phyloP scores from a whole-genome alignment of 2,797 vertebrate genomes.

The Rhadinocentrus ornatus region DNA sequence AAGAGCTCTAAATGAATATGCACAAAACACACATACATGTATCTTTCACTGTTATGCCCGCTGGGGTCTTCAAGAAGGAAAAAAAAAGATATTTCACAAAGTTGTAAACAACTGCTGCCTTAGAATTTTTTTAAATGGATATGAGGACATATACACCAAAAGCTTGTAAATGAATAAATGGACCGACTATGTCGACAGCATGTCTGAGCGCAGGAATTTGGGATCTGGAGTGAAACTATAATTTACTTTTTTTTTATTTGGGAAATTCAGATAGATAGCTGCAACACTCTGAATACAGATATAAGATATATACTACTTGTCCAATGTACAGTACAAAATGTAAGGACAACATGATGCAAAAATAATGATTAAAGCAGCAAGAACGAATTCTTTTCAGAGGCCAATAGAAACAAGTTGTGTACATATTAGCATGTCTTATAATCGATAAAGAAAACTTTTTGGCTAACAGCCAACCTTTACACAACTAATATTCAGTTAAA shows the following conservation, averaged over 20 bases:
- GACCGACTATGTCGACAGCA: not conserved
- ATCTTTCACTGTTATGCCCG: constrained; percentile 31
- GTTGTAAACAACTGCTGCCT: constrained; percentile 56
- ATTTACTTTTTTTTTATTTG: not conserved
- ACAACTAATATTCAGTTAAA: not conserved
- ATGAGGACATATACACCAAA: constrained; percentile 41
- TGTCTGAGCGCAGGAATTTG: not conserved
- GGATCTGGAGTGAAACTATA: not conserved
- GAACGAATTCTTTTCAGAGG: no score
- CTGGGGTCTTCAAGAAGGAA: constrained; percentile 23
- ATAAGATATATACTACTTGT: not conserved
- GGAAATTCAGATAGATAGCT: not conserved
- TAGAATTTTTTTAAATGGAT: constrained; percentile 27
- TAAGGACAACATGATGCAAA: not conserved
- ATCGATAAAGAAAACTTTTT: not conserved
- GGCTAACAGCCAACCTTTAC: not conserved
- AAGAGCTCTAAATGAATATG: constrained; percentile 56
- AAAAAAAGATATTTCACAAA: constrained; percentile 27
- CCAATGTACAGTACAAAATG: not conserved
- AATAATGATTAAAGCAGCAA: not conserved
- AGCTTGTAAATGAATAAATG: constrained; percentile 25
- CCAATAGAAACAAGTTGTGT: not conserved
- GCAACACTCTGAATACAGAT: not conserved
- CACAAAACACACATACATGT: constrained; percentile 31
- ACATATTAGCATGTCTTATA: not conserved